phyloP scores from a whole-genome alignment of 1,140 invertebrate species.

The Calosoma granatense region DNA sequence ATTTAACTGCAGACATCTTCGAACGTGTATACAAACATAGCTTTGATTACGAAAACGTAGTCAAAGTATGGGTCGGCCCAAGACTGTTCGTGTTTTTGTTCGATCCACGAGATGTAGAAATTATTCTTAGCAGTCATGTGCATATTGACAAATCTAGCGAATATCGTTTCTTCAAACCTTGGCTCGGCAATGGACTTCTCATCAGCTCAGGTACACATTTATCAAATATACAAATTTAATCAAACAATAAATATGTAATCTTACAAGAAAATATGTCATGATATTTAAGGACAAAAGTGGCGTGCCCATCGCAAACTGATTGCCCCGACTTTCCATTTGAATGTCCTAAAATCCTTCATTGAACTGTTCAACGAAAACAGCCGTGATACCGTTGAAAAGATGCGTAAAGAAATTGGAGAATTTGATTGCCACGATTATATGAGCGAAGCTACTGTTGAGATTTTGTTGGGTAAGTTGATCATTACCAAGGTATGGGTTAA shows the following conservation, averaged over 20 bases:
- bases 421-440: conserved; percentile 80
- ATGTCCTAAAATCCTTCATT: conserved; percentile 81
- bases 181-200: conserved; percentile 77
- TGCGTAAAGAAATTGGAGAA: conserved; percentile 47
- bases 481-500: background rate
- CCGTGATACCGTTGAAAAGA: conserved; percentile 51
- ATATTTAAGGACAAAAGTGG: background rate
- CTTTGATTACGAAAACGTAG: background rate
- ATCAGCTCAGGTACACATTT: conserved; percentile 52
- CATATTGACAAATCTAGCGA: conserved; percentile 72
- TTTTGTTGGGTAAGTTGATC: conserved; percentile 64
- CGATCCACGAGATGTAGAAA: conserved; percentile 57
- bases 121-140: conserved; percentile 53
- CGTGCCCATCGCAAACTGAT: conserved; percentile 61
- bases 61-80: conserved; percentile 45
- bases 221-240: background rate
- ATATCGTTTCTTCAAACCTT: conserved; percentile 76
- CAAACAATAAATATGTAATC: background rate
- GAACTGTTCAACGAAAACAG: conserved; percentile 80
- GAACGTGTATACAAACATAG: background rate
- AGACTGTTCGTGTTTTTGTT: conserved; percentile 51
- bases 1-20: background rate
- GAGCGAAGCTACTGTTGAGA: conserved; percentile 76
- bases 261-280: background rate
- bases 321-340: conserved; percentile 88